Conservation (phyloP, 2,797 vertebrate species). For the Acanthurus leucopareius region DNA sequence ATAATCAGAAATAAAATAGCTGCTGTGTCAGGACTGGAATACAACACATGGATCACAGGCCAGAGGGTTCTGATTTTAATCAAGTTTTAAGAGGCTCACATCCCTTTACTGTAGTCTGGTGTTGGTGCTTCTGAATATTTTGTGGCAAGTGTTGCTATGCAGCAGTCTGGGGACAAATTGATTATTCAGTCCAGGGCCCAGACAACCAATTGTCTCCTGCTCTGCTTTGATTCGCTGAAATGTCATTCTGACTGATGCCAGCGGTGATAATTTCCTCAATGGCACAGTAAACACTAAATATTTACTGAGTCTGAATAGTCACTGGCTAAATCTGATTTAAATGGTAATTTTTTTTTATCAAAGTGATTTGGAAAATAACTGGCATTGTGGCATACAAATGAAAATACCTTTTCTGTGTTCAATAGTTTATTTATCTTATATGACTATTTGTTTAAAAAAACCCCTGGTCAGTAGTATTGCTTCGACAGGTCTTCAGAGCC, state of each 20-base stretch:
- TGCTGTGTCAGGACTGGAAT: constrained; percentile 3
- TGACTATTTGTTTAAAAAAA: neutral
- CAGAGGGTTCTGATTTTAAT: constrained; percentile 30
- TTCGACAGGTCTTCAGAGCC: neutral
- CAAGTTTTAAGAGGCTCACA: constrained; percentile 23
- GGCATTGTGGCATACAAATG: constrained; percentile 17
- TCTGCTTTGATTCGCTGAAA: constrained; percentile 70
- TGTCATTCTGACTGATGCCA: constrained; percentile 66
- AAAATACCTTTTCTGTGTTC: neutral
- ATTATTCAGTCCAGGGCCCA: constrained; percentile 64
- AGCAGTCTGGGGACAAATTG: constrained; percentile 66
- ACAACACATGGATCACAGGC: neutral
- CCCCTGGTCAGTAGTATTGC: too few relatives aligned
- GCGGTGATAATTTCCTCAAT: constrained; percentile 58
- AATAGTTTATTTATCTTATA: neutral
- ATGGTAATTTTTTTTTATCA: constrained; percentile 42
- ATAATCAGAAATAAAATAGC: neutral
- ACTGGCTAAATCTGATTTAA: constrained; percentile 39
- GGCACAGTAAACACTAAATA: constrained; percentile 67
- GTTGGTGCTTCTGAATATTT: constrained; percentile 27
- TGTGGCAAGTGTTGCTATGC: constrained; percentile 55
- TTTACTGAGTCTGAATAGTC: constrained; percentile 57
- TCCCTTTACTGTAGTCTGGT: constrained; percentile 28
- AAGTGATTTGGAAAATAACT: constrained; percentile 29
- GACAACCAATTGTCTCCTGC: constrained; percentile 65